These are phyloP conservation scores for Polia nebulosa DNA, from an alignment of 2,888 invertebrate species.

Conservation along the genomic window DNA sequence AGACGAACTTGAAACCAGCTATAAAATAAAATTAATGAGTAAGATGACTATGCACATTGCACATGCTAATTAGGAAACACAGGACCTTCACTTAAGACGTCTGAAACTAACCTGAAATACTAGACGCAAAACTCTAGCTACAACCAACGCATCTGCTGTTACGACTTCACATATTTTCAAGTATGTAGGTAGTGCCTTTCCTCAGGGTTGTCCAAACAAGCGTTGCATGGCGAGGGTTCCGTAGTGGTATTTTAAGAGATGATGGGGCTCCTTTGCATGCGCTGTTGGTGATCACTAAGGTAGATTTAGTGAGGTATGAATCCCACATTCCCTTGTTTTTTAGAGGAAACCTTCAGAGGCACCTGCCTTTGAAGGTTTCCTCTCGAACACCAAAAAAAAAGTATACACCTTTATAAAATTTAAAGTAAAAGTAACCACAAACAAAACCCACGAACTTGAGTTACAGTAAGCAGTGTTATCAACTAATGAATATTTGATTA, in stretches of 20 bases:
- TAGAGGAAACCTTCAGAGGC: too few species aligned
- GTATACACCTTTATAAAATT: neutral
- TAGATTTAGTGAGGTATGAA: too few species aligned
- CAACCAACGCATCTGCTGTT: too few species aligned
- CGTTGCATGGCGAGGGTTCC: too few species aligned
- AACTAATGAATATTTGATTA: conserved; percentile 77
- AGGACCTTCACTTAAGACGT: conserved; percentile 3
- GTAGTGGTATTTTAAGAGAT: too few species aligned
- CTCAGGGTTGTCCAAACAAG: too few species aligned
- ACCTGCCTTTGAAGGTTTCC: too few species aligned
- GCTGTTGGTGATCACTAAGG: too few species aligned
- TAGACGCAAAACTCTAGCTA: neutral
- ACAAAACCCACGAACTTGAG: conserved; percentile 30
- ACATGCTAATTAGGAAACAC: conserved; percentile 42
- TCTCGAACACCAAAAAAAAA: too few species aligned
- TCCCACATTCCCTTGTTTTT: too few species aligned
- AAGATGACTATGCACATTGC: conserved; percentile 30
- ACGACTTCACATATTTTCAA: neutral
- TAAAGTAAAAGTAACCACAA: conserved; percentile 20
- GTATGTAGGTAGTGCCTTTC: too few species aligned
- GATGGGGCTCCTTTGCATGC: too few species aligned
- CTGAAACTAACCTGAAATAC: neutral
- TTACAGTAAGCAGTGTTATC: conserved; percentile 63
- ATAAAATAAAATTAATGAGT: conserved; percentile 40
- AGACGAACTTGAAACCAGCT: conserved; percentile 39